phyloP scores from a whole-genome alignment of 2,113 vertebrate genomes.

The Salvelinus namaycush region DNA sequence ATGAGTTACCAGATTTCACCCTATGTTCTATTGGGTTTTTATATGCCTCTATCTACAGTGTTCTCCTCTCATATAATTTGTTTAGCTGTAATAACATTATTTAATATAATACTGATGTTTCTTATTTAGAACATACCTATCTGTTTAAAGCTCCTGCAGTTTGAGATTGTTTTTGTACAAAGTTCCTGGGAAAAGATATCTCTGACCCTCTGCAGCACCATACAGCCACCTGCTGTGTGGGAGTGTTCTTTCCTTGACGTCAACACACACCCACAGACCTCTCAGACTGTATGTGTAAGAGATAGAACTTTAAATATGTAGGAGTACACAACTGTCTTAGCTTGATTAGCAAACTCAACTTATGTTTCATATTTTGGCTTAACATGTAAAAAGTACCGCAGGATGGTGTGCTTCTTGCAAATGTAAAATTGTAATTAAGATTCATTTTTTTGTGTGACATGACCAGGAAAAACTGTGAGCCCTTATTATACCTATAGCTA shows the following conservation, averaged over 20 bases:
- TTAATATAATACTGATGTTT: too few species aligned
- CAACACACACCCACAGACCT: conserved; percentile 41
- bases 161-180: conserved; percentile 3
- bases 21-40: too few species aligned
- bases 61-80: too few species aligned
- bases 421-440: too few species aligned
- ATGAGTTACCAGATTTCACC: not conserved
- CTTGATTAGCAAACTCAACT: not conserved
- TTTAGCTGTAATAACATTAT: too few species aligned
- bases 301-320: not conserved
- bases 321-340: not conserved
- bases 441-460: too few species aligned
- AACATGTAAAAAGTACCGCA: too few species aligned
- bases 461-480: too few species aligned
- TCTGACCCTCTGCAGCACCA: conserved; percentile 12
- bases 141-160: not conserved
- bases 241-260: conserved; percentile 27
- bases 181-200: conserved; percentile 12
- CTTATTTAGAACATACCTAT: too few species aligned
- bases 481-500: too few species aligned
- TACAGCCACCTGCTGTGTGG: conserved; percentile 48
- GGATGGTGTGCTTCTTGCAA: too few species aligned
- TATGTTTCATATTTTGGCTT: not conserved
- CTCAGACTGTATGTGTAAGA: conserved; percentile 22
- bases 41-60: too few species aligned